Evolutionary conservation across 2,797 vertebrate genomes (phyloP).

Genomic region (Catamblyrhynchus diadema): DNA sequence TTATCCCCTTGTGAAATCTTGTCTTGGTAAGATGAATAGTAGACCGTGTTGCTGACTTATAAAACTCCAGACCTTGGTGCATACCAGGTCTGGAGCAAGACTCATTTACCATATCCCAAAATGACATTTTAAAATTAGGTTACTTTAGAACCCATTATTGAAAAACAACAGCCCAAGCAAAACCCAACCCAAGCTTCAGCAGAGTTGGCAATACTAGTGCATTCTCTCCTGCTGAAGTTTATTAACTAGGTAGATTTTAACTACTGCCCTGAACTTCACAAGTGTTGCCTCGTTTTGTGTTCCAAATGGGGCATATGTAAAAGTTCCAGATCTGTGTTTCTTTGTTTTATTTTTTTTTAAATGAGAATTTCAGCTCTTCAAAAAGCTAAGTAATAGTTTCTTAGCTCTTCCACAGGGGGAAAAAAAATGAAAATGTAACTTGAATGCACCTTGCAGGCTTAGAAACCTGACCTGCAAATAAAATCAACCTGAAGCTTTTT

Average conservation of each 20-base stretch:
- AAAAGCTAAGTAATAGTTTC: neutral
- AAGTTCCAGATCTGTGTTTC: neutral
- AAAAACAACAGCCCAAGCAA: neutral
- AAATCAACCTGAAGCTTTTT: constrained; percentile 8
- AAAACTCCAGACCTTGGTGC: neutral
- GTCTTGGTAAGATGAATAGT: neutral
- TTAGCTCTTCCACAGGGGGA: neutral
- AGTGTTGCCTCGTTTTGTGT: neutral
- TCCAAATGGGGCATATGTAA: neutral
- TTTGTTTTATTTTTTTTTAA: neutral
- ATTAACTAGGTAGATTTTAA: neutral
- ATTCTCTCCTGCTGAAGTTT: neutral
- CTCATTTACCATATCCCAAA: neutral
- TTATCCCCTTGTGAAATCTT: neutral
- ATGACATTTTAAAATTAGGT: neutral
- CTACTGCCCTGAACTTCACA: neutral
- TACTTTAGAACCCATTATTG: neutral
- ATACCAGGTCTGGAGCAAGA: neutral
- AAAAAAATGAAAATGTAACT: neutral
- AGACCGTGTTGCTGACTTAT: neutral
- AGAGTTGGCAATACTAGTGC: neutral
- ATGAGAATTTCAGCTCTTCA: neutral
- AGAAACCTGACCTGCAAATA: constrained; percentile 8
- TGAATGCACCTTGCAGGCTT: neutral
- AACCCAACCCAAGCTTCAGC: neutral